These are phyloP conservation scores for Drosophila sucinea DNA, from an alignment of 1,140 invertebrate genomes.

Conservation along the genomic window DNA sequence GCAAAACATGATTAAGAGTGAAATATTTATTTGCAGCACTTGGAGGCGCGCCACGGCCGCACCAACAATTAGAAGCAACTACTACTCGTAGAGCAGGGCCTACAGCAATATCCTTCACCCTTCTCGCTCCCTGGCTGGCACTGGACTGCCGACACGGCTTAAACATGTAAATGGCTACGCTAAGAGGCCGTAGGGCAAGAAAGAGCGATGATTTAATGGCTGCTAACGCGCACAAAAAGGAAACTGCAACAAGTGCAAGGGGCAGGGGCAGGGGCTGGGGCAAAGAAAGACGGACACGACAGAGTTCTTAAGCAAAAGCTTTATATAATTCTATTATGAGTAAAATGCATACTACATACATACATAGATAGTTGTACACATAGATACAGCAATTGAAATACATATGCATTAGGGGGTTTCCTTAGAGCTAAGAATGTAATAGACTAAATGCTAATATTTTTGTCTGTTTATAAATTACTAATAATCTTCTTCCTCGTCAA, in stretches of 20 bases:
- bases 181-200: constrained; percentile 33
- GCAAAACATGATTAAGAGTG: constrained; percentile 79
- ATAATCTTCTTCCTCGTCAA: constrained; percentile 79
- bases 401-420: neutral
- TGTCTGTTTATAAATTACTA: constrained; percentile 23
- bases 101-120: constrained; percentile 2
- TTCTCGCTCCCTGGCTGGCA: neutral
- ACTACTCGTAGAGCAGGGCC: constrained; percentile 43
- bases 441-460: constrained; percentile 32
- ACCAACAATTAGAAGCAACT: constrained; percentile 66
- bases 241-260: constrained; percentile 47
- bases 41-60: constrained; percentile 69
- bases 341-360: constrained; percentile 35
- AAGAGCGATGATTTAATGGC: constrained; percentile 67
- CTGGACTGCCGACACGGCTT: constrained; percentile 59
- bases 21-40: constrained; percentile 80
- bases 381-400: constrained; percentile 6
- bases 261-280: constrained; percentile 7
- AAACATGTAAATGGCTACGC: constrained; percentile 71
- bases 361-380: constrained; percentile 9
- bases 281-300: neutral
- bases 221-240: constrained; percentile 45
- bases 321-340: constrained; percentile 64
- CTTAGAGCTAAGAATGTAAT: constrained; percentile 1
- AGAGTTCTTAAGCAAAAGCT: constrained; percentile 29